A percentile compares a stretch with the other conserved stretches of the same genome.
Evolutionary conservation across 2,888 invertebrate genomes (phyloP).

Genomic region (Plebejus argus): DNA sequence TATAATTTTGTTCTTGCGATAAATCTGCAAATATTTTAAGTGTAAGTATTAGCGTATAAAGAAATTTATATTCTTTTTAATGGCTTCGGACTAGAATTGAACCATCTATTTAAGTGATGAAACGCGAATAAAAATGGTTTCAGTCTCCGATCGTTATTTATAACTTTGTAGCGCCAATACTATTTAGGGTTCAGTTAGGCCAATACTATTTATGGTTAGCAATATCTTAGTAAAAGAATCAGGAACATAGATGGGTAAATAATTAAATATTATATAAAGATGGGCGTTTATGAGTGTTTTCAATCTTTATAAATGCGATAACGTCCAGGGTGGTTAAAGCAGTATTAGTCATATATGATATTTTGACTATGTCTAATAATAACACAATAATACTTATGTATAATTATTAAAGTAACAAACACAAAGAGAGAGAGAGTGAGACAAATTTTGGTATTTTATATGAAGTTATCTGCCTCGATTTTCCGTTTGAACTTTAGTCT

Average conservation of each 20-base stretch:
- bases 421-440: no score
- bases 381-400: no score
- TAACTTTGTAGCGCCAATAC: conserved; percentile 11
- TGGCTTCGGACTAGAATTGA: conserved; percentile 20
- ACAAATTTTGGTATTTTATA: no score
- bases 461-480: no score
- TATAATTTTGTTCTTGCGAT: conserved; percentile 4
- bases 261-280: no score
- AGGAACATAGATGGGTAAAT: not conserved
- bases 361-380: no score
- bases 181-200: conserved; percentile 1
- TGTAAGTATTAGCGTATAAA: conserved; percentile 25
- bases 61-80: conserved; percentile 30
- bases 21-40: conserved; percentile 12
- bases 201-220: not conserved
- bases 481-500: not conserved
- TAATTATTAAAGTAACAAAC: no score
- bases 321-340: no score
- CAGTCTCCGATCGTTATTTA: conserved; percentile 14
- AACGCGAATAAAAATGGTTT: conserved; percentile 24
- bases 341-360: no score
- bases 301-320: no score
- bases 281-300: no score
- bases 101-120: conserved; percentile 29
- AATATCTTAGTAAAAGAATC: not conserved